Base-by-base conservation (phyloP, 2,797 vertebrate species). In the Sebastes jordani region DNA sequence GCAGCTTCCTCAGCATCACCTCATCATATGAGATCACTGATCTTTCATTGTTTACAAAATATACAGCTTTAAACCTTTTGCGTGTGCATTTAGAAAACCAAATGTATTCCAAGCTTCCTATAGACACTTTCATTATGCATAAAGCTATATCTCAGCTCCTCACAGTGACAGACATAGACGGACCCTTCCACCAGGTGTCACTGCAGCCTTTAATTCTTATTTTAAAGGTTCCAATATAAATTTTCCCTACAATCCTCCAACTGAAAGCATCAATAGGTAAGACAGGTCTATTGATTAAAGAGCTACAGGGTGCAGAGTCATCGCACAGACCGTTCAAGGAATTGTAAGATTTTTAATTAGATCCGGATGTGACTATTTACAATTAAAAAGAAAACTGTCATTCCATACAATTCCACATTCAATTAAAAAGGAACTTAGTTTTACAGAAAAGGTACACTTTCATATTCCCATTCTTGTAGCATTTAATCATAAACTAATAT, bases 261-360 rank as follows among this genome's bases (percentile, higher is more conserved):
- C 30, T 55, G 9, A 59, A 62, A 6, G 60, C n/a, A 64, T 67
- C 23, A 42, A 4, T 4, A 49, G 6, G 7, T 30, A 7, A 38
- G 9, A 74, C 5, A 6, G 16, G 67, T 56, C 49, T 55, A 10
- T 46, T 55, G 60, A 67, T 63, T 58, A 11, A 77, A 27, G 7
- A 84, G 60, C 9, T 67, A 23, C 23, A 23, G 54, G 3, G 9
- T 58, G 7, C 32, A 60, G 52, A 80, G 54, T 68, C 54, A 82
- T 18, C 69, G 61, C 56, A 75, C 56, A 78, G n/a, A 71, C 23
- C n/a, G 16, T 70, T 83, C 34, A 64, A 81, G 81, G 87, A 95
- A 91, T 87, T 92, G 82, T 82, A 91, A 86, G 91, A 84, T 84
- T 93, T 96, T 95, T 96, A 94, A 95, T 96, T 93, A 91, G 88